Base-by-base conservation (phyloP, 2,113 vertebrate genomes). In the Dunckerocampus dactyliophorus region DNA sequence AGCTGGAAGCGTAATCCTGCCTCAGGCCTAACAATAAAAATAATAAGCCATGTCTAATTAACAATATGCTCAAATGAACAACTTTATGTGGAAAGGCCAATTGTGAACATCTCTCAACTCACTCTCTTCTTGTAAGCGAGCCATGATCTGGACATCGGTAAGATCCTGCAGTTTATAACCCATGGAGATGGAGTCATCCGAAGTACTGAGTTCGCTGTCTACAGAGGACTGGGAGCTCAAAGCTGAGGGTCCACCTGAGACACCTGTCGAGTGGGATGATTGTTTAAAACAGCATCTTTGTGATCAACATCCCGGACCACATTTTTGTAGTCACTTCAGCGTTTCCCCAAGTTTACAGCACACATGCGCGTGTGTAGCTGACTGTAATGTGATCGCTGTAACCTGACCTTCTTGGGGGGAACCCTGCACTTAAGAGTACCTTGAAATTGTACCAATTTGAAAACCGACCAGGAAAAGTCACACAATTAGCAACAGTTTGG, bases 131-230 rank as follows among this genome's bases (percentile, higher is more conserved):
- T 96, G 94, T 1, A 95, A 88, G 11, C 94, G 92, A 56, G 95
- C 94, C 95, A 97, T 95, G 63, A 95, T 94, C 87, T 95, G 95
- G 55, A 96, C 95, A 2, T 97, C 95, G 0, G 95, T 97, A 83
- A 97, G 80, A 80, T 97, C 94, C 86, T 97, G 94, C 65, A 97
- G 90, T 65, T 97, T 96, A 42, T 95, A 95, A 0, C 94, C 94
- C 95, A 96, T 95, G 2, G 94, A 95, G 85, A 95, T 95, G 71
- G 94, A 96, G 83, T 97, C 95, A 3, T 97, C 95, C 0, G 95
- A 95, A 2, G 93, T 95, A 72, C 95, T 96, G 60, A 95, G 89
- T 80, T 95, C 93, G 1, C 94, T 96, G 84, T 95, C 94, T 69
- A 95, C 91, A 1, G 94, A 96, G 0, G 95, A 95, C 86, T 96